A percentile compares a stretch with the other conserved stretches of the same genome.
These are phyloP conservation scores for Clivina fossor DNA, from an alignment of 2,888 invertebrate species.

Conservation along the genomic window DNA sequence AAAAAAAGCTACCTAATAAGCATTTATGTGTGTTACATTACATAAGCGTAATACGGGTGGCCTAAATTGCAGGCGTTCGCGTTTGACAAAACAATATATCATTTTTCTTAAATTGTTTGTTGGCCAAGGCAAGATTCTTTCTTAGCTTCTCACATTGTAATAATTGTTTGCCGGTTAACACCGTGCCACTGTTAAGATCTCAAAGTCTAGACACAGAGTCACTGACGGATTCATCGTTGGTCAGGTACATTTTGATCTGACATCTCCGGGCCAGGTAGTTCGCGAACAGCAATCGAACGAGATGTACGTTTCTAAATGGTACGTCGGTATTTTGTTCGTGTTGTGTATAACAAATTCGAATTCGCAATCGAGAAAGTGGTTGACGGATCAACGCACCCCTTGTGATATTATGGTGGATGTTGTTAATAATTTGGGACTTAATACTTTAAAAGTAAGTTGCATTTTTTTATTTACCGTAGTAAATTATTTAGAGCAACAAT, in stretches of 20 bases:
- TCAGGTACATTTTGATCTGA: conserved; percentile 18
- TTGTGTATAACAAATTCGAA: conserved; percentile 1
- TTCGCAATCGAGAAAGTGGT: conserved; percentile 16
- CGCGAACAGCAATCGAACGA: conserved; percentile 16
- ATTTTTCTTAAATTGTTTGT: neutral
- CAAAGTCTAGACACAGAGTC: too few species aligned
- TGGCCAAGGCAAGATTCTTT: neutral
- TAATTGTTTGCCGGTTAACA: too few species aligned
- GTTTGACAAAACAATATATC: neutral
- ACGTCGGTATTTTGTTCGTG: conserved; percentile 9
- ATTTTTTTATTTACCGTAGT: too few species aligned
- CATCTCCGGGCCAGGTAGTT: conserved; percentile 17
- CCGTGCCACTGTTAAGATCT: too few species aligned
- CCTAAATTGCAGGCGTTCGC: conserved; percentile 12
- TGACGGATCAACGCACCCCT: conserved; percentile 54
- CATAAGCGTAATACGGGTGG: conserved; percentile 8
- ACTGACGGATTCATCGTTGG: too few species aligned
- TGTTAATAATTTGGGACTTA: conserved; percentile 72
- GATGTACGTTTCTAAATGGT: conserved; percentile 13
- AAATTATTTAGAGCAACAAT: too few species aligned
- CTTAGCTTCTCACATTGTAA: too few species aligned
- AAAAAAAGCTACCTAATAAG: neutral
- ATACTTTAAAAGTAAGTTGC: conserved; percentile 63
- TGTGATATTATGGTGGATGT: conserved; percentile 78
- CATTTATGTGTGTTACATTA: conserved; percentile 1